phyloP scores from a whole-genome alignment of 2,113 vertebrate genomes.

The Crocuta crocuta region DNA sequence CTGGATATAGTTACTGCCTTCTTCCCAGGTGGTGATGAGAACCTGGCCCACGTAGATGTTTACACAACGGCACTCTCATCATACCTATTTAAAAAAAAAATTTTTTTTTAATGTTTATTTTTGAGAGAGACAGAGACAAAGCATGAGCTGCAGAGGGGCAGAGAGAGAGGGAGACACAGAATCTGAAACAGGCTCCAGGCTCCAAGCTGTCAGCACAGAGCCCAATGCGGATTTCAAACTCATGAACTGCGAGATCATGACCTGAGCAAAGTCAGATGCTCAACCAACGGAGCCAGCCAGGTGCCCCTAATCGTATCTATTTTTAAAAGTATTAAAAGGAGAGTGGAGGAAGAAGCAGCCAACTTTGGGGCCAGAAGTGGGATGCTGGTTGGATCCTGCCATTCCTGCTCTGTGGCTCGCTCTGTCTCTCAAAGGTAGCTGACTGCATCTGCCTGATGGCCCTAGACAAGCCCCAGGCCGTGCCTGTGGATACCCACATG shows the following conservation, averaged over 20 bases:
- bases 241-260: too few relatives aligned
- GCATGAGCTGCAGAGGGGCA: too few relatives aligned
- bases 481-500: constrained; percentile 95
- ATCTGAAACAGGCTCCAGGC: too few relatives aligned
- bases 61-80: background rate
- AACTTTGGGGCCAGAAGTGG: background rate
- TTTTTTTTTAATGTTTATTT: too few relatives aligned
- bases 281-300: too few relatives aligned
- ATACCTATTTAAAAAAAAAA: background rate
- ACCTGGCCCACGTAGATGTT: background rate
- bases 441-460: constrained; percentile 97
- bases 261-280: too few relatives aligned
- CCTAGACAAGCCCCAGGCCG: constrained; percentile 94
- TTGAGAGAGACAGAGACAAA: too few relatives aligned
- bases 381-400: background rate
- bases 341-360: background rate
- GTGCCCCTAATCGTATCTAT: background rate
- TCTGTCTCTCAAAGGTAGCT: constrained; percentile 90
- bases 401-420: background rate
- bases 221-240: too few relatives aligned
- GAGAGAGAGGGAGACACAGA: too few relatives aligned
- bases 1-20: background rate
- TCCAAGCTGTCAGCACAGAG: too few relatives aligned
- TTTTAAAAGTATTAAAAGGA: background rate
- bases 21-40: background rate